Evolutionary conservation across 2,888 invertebrate species (phyloP).

Genomic region (Liopterus haemorrhoidalis): DNA sequence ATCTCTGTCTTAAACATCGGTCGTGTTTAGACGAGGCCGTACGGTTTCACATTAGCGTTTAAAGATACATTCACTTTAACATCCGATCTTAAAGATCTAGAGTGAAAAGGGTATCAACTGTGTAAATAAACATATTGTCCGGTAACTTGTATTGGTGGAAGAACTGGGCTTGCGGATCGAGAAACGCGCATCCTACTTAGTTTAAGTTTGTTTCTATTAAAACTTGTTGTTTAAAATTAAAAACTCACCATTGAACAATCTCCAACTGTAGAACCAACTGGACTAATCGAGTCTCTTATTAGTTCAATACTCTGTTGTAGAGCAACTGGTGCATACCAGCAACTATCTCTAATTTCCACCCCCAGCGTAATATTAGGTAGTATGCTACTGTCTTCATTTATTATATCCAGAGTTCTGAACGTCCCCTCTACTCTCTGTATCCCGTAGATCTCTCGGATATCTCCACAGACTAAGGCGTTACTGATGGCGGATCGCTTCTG

Average conservation of each 20-base stretch:
- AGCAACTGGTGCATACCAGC: constrained; percentile 76
- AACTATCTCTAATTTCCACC: constrained; percentile 70
- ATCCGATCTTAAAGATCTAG: no score
- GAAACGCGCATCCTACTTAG: no score
- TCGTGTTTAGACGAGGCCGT: no score
- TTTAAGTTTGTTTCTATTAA: not conserved
- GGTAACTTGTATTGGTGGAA: no score
- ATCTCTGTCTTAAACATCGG: no score
- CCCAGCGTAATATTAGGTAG: constrained; percentile 54
- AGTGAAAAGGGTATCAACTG: no score
- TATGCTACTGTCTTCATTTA: constrained; percentile 55
- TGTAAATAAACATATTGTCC: constrained; percentile 8
- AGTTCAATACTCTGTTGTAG: constrained; percentile 72
- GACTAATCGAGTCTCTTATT: constrained; percentile 61
- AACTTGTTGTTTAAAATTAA: not conserved
- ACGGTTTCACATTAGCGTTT: no score
- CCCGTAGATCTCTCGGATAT: constrained; percentile 67
- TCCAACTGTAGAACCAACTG: constrained; percentile 35
- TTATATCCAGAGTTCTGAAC: constrained; percentile 56
- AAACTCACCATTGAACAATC: constrained; percentile 16
- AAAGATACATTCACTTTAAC: no score
- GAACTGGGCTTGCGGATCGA: no score
- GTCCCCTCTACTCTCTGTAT: constrained; percentile 66
- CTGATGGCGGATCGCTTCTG: constrained; percentile 35
- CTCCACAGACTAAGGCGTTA: constrained; percentile 50